Evolutionary conservation across 64 coral and sea anemone species (phyloP).

Genomic region (Hydrozoanthus tunicans): DNA sequence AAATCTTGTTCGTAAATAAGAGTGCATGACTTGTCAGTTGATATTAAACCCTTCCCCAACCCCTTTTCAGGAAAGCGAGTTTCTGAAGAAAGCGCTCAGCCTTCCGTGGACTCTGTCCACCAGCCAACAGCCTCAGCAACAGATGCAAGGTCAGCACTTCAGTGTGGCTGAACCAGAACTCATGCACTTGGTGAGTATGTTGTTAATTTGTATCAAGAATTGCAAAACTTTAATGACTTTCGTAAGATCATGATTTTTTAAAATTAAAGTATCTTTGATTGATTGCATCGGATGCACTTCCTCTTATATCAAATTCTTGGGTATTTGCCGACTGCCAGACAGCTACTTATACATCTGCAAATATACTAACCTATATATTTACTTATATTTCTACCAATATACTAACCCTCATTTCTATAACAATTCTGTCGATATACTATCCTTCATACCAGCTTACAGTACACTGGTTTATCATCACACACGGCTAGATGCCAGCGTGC

Average conservation of each 20-base stretch:
- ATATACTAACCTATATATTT: too few relatives aligned
- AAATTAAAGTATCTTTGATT: background rate
- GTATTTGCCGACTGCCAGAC: too few relatives aligned
- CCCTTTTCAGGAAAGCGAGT: conserved; percentile 83
- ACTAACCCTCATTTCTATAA: too few relatives aligned
- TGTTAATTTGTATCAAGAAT: background rate
- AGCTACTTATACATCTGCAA: too few relatives aligned
- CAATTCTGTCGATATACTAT: too few relatives aligned
- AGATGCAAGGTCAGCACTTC: conserved; percentile 80
- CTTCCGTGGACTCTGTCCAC: conserved; percentile 96
- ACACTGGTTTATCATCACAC: too few relatives aligned
- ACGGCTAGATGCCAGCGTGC: background rate
- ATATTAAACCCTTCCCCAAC: background rate
- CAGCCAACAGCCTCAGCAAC: conserved; percentile 97
- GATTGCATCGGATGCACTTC: too few relatives aligned
- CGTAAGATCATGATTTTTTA: background rate
- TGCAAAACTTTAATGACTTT: background rate
- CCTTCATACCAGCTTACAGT: too few relatives aligned
- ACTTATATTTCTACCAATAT: too few relatives aligned
- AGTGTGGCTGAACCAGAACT: conserved; percentile 88
- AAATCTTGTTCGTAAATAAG: too few relatives aligned
- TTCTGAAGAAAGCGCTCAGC: conserved; percentile 86
- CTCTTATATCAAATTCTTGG: too few relatives aligned
- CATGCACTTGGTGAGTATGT: conserved; percentile 72
- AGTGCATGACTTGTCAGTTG: background rate